Evolutionary conservation across 2,888 invertebrate species (phyloP), one percentile per base, ranked within the genome.

Genomic region (Tupiocoris notatus): DNA sequence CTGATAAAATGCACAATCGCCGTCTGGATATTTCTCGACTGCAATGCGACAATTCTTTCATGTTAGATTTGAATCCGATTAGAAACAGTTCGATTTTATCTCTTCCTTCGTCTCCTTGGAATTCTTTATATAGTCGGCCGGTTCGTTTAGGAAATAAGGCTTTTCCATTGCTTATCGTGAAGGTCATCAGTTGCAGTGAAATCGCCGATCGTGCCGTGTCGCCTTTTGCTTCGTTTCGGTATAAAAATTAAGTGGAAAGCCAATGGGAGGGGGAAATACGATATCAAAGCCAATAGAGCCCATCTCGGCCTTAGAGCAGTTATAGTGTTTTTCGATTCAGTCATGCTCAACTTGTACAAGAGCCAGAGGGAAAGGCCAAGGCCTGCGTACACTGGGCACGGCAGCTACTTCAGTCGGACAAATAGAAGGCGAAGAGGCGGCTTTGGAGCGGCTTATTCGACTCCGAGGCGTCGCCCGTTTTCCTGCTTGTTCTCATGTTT

Each of bases 281-380:
- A 39, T 39, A 39, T 39, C 39, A 12, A 12, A 39, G 39, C 39
- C 39, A 39, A 39, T 39, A 39, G 39, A 3, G 39, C 3, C 39
- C 39, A 39, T 39, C 12, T 7, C 39, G 39, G 39, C 39, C 39
- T 12, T 12, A 39, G 39, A 12, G 39, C 39, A 12, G 39, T 12
- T 39, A 39, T 39, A 7, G n/a, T 39, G 39, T 3, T 12, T 39
- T 12, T 39, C 22, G 21, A 9, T 2, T 18, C 68, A 68, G 59
- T 70, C 70, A 70, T 70, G 70, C 24, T 70, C 24, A 70, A 70
- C 70, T 24, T 70, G 70, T 70, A 70, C 70, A 70, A 70, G 59
- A 54, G 23, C n/a, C 70, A 70, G 25, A 20, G 70, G 39, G 70
- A 70, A 24, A 25, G 59, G 59, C 70, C 70, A 20, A 9, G 70